phyloP scores from a whole-genome alignment of 2,888 invertebrate species.

The Patella pellucida region DNA sequence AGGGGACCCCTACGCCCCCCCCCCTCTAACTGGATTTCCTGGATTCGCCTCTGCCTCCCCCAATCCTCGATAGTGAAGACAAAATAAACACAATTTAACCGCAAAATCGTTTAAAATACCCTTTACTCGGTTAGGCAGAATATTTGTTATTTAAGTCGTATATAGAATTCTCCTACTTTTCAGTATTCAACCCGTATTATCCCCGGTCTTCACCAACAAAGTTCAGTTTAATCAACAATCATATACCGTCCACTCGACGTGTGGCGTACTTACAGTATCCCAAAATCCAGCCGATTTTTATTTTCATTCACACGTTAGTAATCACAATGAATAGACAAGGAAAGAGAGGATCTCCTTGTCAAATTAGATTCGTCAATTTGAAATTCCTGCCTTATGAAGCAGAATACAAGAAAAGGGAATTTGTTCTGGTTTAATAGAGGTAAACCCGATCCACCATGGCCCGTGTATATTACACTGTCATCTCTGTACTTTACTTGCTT shows the following conservation, averaged over 20 bases:
- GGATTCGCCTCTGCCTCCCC: too few relatives aligned
- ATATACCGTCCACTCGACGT: too few relatives aligned
- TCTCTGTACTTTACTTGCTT: not conserved
- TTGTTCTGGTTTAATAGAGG: conserved; percentile 4
- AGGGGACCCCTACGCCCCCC: too few relatives aligned
- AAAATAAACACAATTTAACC: conserved; percentile 6
- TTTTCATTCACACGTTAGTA: conserved; percentile 5
- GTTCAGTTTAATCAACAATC: too few relatives aligned
- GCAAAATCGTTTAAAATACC: not conserved
- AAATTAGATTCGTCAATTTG: conserved; percentile 10
- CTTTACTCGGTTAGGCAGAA: not conserved
- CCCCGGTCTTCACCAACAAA: not conserved
- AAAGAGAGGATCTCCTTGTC: not conserved
- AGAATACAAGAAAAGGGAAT: conserved; percentile 9
- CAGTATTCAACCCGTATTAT: too few relatives aligned
- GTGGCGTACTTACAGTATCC: too few relatives aligned
- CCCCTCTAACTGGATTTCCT: too few relatives aligned
- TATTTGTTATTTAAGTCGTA: too few relatives aligned
- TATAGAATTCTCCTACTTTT: not conserved
- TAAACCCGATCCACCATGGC: not conserved
- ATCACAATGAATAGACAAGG: conserved; percentile 7
- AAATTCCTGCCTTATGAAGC: conserved; percentile 9
- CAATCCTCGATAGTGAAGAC: not conserved
- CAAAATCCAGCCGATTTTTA: too few relatives aligned
- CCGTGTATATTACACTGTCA: not conserved